phyloP scores from a whole-genome alignment of 2,797 vertebrate genomes.

The Sciurus carolinensis region DNA sequence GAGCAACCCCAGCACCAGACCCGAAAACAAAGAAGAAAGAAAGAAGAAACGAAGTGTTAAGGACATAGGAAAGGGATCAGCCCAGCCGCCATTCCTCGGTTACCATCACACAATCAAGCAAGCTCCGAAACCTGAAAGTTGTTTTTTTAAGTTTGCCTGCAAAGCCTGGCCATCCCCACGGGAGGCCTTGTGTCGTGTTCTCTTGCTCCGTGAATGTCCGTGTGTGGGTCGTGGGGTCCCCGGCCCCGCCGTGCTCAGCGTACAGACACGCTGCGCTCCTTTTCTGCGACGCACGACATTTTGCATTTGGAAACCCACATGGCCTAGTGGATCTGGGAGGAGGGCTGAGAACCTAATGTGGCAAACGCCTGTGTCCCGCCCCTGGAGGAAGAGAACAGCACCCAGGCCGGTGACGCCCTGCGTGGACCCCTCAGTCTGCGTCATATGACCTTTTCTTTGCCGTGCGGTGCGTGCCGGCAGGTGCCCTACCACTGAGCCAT shows the following conservation, averaged over 20 bases:
- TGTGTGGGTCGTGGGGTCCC: background rate
- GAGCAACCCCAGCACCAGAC: no score
- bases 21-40: rapidly evolving
- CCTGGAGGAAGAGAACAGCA: background rate
- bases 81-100: background rate
- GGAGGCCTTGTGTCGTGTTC: background rate
- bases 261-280: no score
- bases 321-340: background rate
- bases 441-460: background rate
- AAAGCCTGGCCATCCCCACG: background rate
- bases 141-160: background rate
- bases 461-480: no score
- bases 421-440: background rate
- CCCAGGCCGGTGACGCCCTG: background rate
- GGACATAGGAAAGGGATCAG: background rate
- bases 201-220: background rate
- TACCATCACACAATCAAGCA: background rate
- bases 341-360: background rate
- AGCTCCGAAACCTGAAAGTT: background rate
- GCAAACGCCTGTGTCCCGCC: background rate
- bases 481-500: no score
- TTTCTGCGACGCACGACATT: background rate
- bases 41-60: background rate
- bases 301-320: background rate
- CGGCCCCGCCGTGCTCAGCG: no score